These are phyloP conservation scores for Eustalomyia histrio DNA, from an alignment of 2,888 invertebrate genomes.

Conservation along the genomic window DNA sequence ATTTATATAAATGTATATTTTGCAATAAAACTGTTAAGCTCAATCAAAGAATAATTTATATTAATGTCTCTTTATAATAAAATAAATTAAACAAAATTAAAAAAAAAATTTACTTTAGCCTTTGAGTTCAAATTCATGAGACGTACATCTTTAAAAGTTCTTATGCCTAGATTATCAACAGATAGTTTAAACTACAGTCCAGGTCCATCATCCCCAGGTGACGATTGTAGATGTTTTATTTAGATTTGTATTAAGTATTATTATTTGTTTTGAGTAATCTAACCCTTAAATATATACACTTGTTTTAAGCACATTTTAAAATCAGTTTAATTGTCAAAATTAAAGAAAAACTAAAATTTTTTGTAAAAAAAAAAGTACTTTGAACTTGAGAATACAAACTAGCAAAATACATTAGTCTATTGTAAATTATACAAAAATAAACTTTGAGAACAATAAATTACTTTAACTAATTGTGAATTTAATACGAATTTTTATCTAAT, in stretches of 20 bases:
- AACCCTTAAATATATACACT: not conserved
- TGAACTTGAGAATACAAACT: not conserved
- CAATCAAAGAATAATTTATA: slow-evolving; percentile 17
- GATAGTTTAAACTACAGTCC: slow-evolving; percentile 83
- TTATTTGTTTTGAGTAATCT: slow-evolving; percentile 19
- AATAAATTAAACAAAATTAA: slow-evolving; percentile 18
- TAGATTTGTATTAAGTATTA: slow-evolving; percentile 13
- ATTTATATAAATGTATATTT: slow-evolving; percentile 28
- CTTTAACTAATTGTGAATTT: not conserved
- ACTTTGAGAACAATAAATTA: not conserved
- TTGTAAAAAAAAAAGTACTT: not conserved
- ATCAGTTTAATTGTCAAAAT: not conserved
- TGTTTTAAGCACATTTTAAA: not conserved
- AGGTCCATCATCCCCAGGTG: slow-evolving; percentile 82
- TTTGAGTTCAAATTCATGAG: slow-evolving; percentile 79
- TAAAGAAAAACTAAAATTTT: not conserved
- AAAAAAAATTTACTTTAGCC: slow-evolving; percentile 68
- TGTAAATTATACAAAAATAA: slow-evolving; percentile 7
- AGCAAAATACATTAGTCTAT: not conserved
- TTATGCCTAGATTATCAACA: slow-evolving; percentile 81
- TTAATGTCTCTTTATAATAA: slow-evolving; percentile 19
- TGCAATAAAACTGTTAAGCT: slow-evolving; percentile 26
- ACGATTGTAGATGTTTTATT: slow-evolving; percentile 61
- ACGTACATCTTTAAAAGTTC: slow-evolving; percentile 80
- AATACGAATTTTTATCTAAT: not conserved